Conservation (phyloP, 1,140 invertebrate genomes). For the Lepidurus arcticus region DNA sequence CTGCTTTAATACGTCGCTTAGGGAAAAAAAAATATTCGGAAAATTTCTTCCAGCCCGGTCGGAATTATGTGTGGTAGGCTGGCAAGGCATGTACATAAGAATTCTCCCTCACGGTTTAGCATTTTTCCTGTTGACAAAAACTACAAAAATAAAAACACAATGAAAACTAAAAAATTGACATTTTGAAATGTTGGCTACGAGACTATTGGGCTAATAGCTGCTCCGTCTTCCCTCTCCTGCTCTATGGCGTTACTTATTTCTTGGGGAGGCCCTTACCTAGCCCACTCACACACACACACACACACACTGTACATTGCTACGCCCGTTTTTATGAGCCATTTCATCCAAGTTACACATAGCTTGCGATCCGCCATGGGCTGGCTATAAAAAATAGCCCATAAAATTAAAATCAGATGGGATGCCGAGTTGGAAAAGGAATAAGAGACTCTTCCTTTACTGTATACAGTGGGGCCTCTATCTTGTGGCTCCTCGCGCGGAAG, state of each 20-base stretch:
- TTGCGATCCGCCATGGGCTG: conserved; percentile 3
- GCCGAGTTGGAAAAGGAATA: conserved; percentile 8
- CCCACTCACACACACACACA: neutral
- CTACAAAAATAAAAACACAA: too few relatives aligned
- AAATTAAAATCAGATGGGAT: conserved; percentile 20
- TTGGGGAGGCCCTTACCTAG: neutral
- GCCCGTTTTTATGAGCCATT: conserved; percentile 18
- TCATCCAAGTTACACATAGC: conserved; percentile 15
- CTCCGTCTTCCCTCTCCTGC: neutral
- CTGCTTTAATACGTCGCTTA: neutral
- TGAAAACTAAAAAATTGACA: neutral
- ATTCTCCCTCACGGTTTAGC: too few relatives aligned
- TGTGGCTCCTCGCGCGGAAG: neutral
- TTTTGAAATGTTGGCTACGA: neutral
- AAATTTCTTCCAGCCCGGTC: neutral
- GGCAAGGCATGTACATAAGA: too few relatives aligned
- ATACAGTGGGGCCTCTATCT: neutral
- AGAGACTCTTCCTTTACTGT: conserved; percentile 4
- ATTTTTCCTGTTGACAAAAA: too few relatives aligned
- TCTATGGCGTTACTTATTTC: conserved; percentile 18
- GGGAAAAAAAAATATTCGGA: neutral
- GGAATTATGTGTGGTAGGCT: neutral
- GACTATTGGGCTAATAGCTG: neutral
- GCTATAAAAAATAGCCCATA: conserved; percentile 19
- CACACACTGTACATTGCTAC: neutral